Evolutionary conservation across 2,888 invertebrate species (phyloP), one percentile per base, ranked within the genome.

Genomic region (Drosophila recens): DNA sequence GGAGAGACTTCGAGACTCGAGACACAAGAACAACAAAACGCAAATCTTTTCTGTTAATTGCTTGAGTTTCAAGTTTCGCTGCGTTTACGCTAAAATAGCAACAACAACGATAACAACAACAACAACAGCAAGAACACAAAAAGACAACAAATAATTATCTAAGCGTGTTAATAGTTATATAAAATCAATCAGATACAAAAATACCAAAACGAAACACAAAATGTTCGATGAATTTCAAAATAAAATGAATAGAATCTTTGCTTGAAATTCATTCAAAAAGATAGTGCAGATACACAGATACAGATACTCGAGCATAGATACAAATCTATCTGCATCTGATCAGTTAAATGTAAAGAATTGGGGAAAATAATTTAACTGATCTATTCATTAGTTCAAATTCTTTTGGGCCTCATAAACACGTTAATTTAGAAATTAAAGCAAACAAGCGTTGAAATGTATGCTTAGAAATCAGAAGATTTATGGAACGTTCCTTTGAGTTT

Each of bases 1-100:
- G 52, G 38, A 53, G 59, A 65, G 72, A 40, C 51, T 15, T 15
- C 42, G 61, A 53, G 48, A 38, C 27, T 48, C 46, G 58, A 63
- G 57, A 38, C 57, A 53, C 40, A 75, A 61, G 48, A 76, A 72
- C 70, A 68, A 64, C 59, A 61, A 73, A 74, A 75, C 70, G 52
- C 79, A 79, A 77, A 77, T 77, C 67, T 79, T 79, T 77, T 74
- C 67, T 71, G 77, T 79, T 79, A 78, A 74, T 74, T 77, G 70
- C 64, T 54, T 67, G 23, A 73, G 76, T 70, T 74, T 78, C 77
- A 74, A 74, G 79, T 77, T 78, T 71, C 79, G 61, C 30, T 63
- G 67, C 72, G 72, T 64, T 71, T 68, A 58, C 71, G 58, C 56
- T 33, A 67, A 54, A 52, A 69, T 27, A 51, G 40, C 52, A 57